Conservation (phyloP, 1,140 invertebrate species). For the Cotesia glomerata region DNA sequence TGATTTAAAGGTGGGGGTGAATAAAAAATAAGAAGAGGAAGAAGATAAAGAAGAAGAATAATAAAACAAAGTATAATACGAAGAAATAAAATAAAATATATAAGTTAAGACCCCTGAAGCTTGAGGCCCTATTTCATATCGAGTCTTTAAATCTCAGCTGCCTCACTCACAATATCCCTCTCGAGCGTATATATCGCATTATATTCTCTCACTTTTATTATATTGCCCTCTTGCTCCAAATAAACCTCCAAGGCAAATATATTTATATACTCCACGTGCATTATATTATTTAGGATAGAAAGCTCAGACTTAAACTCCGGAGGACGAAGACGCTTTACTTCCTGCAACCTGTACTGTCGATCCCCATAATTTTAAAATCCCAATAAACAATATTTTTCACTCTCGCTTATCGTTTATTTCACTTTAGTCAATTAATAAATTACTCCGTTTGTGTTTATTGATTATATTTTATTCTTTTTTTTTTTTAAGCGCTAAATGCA, state of each 20-base stretch:
- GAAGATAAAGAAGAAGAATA: background rate
- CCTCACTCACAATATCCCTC: background rate
- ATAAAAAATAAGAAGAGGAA: background rate
- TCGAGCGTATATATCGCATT: background rate
- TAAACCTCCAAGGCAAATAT: constrained; percentile 8
- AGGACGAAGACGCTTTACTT: background rate
- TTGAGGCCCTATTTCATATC: constrained; percentile 35
- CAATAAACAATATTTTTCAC: background rate
- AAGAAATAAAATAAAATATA: background rate
- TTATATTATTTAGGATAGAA: constrained; percentile 17
- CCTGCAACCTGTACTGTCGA: constrained; percentile 21
- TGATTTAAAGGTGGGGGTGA: background rate
- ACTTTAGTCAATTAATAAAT: background rate
- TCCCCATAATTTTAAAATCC: background rate
- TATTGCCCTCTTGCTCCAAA: constrained; percentile 3
- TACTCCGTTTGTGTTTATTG: background rate
- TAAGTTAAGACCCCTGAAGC: background rate
- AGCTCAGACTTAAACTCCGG: background rate
- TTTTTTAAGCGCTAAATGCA: background rate
- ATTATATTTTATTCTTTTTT: no score
- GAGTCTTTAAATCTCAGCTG: constrained; percentile 34
- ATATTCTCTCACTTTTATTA: background rate
- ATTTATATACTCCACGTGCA: constrained; percentile 12
- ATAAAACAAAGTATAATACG: background rate
- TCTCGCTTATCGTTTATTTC: background rate